phyloP scores from a whole-genome alignment of 92 coral and sea anemone species.

The Zoanthus sociatus region DNA sequence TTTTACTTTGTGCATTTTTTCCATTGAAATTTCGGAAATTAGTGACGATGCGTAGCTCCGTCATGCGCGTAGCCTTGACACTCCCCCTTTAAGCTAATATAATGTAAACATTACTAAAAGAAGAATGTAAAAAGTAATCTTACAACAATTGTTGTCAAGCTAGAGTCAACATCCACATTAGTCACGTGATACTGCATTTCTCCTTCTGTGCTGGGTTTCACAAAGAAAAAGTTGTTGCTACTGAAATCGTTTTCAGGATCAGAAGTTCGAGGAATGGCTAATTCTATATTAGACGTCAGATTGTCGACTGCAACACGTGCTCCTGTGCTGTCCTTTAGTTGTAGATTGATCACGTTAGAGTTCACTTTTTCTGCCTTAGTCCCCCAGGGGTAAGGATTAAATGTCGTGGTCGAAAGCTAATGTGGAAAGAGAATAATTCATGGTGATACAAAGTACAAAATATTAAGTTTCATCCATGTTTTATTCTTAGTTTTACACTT shows the following conservation, averaged over 20 bases:
- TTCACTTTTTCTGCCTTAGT: neutral
- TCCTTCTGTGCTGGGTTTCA: conserved; percentile 24
- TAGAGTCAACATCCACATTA: conserved; percentile 16
- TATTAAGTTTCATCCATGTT: neutral
- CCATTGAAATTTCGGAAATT: no score
- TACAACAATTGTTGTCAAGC: conserved; percentile 18
- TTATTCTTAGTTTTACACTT: no score
- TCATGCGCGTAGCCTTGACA: no score
- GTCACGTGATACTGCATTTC: conserved; percentile 20
- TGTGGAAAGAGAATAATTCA: neutral
- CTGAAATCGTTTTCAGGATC: neutral
- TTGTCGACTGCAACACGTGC: neutral
- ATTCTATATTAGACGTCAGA: neutral
- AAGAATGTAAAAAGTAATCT: neutral
- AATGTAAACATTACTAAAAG: neutral
- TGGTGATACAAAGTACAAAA: neutral
- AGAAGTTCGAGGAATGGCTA: conserved; percentile 11
- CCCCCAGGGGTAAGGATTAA: conserved; percentile 35
- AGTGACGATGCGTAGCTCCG: no score
- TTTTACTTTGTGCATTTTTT: no score
- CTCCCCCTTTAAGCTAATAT: no score
- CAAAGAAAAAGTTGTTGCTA: neutral
- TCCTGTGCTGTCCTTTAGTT: conserved; percentile 11
- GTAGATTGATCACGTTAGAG: conserved; percentile 7
- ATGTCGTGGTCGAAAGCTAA: conserved; percentile 1